Base-by-base conservation (phyloP, 92 coral and sea anemone species). In the Porites lobata region DNA sequence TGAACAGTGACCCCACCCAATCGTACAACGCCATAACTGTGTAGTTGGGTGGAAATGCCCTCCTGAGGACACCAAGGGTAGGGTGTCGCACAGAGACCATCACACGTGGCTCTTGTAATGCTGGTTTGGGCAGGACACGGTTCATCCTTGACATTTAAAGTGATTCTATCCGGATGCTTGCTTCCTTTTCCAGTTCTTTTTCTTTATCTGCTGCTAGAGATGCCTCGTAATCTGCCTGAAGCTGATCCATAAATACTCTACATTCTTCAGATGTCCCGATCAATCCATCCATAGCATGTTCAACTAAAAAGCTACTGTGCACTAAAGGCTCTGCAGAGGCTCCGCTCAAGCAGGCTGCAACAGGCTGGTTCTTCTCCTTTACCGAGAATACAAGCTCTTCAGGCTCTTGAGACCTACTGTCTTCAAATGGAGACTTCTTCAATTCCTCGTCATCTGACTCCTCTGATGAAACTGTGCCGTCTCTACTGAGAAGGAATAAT, bases 181-280 rank as follows among this genome's bases (percentile, higher is more conserved):
- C 57, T 51, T 80, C 77, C 65, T 65, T 22, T 9, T 89, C 77
- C 21, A 21, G 14, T 56, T 83, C 77, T 56, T 83, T 84, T 43
- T 80, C 89, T 38, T 75, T 65, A 78, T 89, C 89, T 17, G 21
- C 82, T 6, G 72, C 84, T 20, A 72, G 76, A 20, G 88, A 82
- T 74, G 82, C 81, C 58, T 88, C 50, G 64, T 88, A 88, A 8
- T 73, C 91, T 26, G 18, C 62, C 47, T 88, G 4, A 62, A 88
- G 50, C 69, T 82, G 67, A 58, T 82, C 64, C 64, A 51, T 59
- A 9, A 88, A 76, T 57, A 58, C 88, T 58, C 65, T 56, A 26
- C 88, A 77, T 82, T 83, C 91, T 22, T 81, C 79, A 50, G 88
- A 69, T 62, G 92, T 82, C 53, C 92, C 92, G 83, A 88, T 88